Evolutionary conservation across 2,797 vertebrate genomes (phyloP), one percentile per base, ranked within the genome.

Genomic region (Craterocephalus amniculus): DNA sequence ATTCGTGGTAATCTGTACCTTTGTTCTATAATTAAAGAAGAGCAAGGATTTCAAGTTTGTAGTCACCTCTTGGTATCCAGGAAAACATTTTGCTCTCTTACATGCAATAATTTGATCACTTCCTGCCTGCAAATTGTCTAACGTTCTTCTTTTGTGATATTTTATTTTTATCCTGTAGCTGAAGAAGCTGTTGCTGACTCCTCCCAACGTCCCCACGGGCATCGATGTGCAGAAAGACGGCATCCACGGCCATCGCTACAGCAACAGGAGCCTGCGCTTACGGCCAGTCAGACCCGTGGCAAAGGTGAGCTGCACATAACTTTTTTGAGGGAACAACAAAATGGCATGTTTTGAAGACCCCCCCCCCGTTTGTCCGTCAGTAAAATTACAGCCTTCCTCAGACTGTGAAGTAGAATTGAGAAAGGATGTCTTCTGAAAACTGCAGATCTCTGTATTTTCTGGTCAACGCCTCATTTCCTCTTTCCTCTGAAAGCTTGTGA

Each of bases 171-270:
- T 31, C 20, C 74, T 70, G 72, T 87, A 99, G 98, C 92, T 99
- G 69, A 97, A 95, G 95, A 97, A 96, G 87, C 95, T 99, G 82
- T 95, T 99, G 79, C 94, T 98, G 71, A 95, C 96, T 70, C 96
- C 97, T 2, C 95, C 96, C n/a, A 95, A 95, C 24, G 85, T 95
- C 67, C 93, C 95, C 45, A 67, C 86, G 0, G 93, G 91, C 88
- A 89, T 92, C 20, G 96, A 98, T 36, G 69, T 87, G 64, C 95
- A 95, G 89, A 96, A 94, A 92, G 96, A 97, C 0, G 94, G 94
- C 78, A 87, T 86, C 69, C 80, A 79, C 0, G 0, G 89, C 75
- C 95, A 94, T 86, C 95, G 93, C 88, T 94, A 91, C 72, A 70
- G 88, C 85, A 94, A 86, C 91, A 80, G 93, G 92, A 93, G 90